Evolutionary conservation across 1,140 invertebrate genomes (phyloP).

Genomic region (Propsilocerus akamusi): DNA sequence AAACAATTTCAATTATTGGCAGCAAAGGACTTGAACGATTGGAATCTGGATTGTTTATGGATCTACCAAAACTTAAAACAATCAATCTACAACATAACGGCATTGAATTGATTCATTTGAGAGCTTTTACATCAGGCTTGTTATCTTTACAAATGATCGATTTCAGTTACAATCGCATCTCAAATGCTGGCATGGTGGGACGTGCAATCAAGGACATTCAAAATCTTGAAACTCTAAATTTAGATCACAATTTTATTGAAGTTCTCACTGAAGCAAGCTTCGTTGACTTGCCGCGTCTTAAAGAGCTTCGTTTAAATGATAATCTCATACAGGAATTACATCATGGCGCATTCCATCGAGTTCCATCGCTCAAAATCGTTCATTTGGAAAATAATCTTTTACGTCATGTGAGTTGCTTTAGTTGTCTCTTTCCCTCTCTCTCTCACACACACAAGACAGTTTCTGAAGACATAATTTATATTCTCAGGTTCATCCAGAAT

Average conservation of each 20-base stretch:
- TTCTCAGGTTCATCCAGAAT: conserved; percentile 50
- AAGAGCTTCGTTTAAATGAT: conserved; percentile 44
- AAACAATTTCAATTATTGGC: conserved; percentile 53
- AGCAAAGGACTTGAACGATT: conserved; percentile 41
- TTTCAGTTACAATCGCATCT: conserved; percentile 47
- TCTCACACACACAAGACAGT: not conserved
- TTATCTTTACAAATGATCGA: conserved; percentile 50
- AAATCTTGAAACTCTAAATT: conserved; percentile 40
- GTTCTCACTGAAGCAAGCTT: conserved; percentile 56
- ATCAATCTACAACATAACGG: conserved; percentile 63
- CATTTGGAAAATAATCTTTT: conserved; percentile 64
- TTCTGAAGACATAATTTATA: not conserved
- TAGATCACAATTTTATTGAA: conserved; percentile 51
- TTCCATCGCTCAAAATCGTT: conserved; percentile 48
- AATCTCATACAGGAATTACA: conserved; percentile 58
- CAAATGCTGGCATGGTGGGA: conserved; percentile 58
- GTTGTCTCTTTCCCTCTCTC: not conserved
- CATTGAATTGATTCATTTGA: conserved; percentile 57
- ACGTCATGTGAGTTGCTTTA: conserved; percentile 16
- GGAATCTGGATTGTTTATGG: conserved; percentile 52
- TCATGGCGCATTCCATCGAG: conserved; percentile 56
- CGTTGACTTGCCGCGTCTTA: conserved; percentile 52
- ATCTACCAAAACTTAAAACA: conserved; percentile 47
- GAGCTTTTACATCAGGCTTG: conserved; percentile 42
- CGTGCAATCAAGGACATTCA: conserved; percentile 53